A percentile compares a stretch with the other conserved stretches of the same genome.
Conservation (phyloP, 2,888 invertebrate species). For the Anoplius nigerrimus region DNA sequence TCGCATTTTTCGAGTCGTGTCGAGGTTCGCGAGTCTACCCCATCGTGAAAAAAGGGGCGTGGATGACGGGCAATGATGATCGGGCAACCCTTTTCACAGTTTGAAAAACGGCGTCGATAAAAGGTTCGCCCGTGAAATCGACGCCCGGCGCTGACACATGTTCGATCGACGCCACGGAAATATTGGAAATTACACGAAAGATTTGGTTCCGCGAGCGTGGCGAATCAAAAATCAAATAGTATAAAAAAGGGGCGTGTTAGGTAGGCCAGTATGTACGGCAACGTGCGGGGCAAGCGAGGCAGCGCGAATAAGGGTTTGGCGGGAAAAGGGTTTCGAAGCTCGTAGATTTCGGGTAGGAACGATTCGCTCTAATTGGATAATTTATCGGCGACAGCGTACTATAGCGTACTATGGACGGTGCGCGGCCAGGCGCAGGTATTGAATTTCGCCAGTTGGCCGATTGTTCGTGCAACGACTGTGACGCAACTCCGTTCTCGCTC, state of each 20-base stretch:
- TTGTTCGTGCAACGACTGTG: neutral
- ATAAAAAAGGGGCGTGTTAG: slow-evolving; percentile 63
- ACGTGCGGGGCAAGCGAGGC: no score
- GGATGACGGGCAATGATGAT: neutral
- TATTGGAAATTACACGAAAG: slow-evolving; percentile 73
- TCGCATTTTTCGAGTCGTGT: no score
- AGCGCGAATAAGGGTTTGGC: slow-evolving; percentile 14
- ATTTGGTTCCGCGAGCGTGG: slow-evolving; percentile 69
- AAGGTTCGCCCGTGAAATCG: slow-evolving; percentile 67
- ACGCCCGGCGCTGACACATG: slow-evolving; percentile 61
- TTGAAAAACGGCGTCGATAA: slow-evolving; percentile 52
- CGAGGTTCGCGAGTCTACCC: no score
- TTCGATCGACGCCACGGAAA: slow-evolving; percentile 57
- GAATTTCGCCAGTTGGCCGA: slow-evolving; percentile 26
- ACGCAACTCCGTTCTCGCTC: neutral
- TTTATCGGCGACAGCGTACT: slow-evolving; percentile 60
- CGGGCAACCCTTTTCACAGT: slow-evolving; percentile 58
- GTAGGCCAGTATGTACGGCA: slow-evolving; percentile 28
- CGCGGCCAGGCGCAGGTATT: slow-evolving; percentile 13
- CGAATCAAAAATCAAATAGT: slow-evolving; percentile 73
- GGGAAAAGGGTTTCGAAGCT: slow-evolving; percentile 56
- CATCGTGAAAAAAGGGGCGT: slow-evolving; percentile 24
- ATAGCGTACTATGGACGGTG: slow-evolving; percentile 30
- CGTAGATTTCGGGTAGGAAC: slow-evolving; percentile 13
- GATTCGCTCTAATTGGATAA: slow-evolving; percentile 69